These are phyloP conservation scores for Distichodus sexfasciatus DNA, from an alignment of 2,797 vertebrate species.

Conservation along the genomic window DNA sequence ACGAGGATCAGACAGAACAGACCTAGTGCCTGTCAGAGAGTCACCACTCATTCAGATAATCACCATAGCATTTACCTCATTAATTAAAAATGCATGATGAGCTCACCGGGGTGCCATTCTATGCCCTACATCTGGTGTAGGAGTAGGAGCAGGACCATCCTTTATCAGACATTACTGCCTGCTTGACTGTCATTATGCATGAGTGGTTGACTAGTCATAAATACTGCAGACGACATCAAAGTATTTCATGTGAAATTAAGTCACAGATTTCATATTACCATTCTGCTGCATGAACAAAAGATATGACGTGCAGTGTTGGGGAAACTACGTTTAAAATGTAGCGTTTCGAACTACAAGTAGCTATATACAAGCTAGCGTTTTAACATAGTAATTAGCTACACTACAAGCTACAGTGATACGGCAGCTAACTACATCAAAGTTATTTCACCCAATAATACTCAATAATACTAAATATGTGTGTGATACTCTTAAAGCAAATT, in stretches of 20 bases:
- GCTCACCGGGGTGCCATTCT: slow-evolving; percentile 20
- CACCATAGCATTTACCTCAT: slow-evolving; percentile 35
- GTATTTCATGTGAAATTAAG: neutral
- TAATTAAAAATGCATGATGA: slow-evolving; percentile 37
- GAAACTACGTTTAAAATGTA: too few relatives aligned
- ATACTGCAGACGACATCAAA: neutral
- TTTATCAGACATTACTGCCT: neutral
- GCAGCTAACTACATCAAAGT: too few relatives aligned
- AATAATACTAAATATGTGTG: too few relatives aligned
- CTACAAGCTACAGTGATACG: too few relatives aligned
- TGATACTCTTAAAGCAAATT: too few relatives aligned
- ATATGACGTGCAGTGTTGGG: too few relatives aligned
- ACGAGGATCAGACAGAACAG: slow-evolving; percentile 44
- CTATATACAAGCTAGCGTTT: too few relatives aligned
- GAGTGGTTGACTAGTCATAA: neutral
- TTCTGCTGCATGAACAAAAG: neutral
- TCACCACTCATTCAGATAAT: slow-evolving; percentile 40
- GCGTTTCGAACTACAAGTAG: too few relatives aligned
- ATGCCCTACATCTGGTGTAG: slow-evolving; percentile 10
- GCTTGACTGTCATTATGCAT: slow-evolving; percentile 21
- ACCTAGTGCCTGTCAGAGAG: slow-evolving; percentile 41
- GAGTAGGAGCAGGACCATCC: slow-evolving; percentile 22
- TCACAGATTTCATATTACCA: neutral
- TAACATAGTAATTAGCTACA: too few relatives aligned
- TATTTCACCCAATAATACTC: too few relatives aligned